Base-by-base conservation (phyloP, 2,113 vertebrate species). In the Trochalopteron elliotii region DNA sequence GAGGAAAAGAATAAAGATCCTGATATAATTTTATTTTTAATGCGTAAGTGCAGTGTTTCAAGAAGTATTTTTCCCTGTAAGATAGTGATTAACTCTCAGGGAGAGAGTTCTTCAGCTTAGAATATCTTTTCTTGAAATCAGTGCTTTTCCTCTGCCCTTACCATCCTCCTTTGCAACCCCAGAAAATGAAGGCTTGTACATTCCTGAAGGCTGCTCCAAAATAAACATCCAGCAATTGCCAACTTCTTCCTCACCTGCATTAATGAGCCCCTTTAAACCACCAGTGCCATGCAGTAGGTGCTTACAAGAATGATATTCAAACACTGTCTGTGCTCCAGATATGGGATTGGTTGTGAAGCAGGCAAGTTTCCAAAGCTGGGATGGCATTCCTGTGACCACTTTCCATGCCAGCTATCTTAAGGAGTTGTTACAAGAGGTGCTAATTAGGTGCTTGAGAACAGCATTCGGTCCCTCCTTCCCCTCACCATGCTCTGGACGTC, bases 351-450 rank as follows among this genome's bases (percentile, higher is more conserved):
- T 22, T 74, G 55, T 56, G 76, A 72, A 79, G 40, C 7, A 35
- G 85, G 45, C 31, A 74, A 57, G 56, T 21, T 81, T 77, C 68
- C 50, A 83, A 55, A 94, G 87, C 57, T n/a, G 53, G 52, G 56
- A 28, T 19, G 75, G 67, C 79, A 50, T 84, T 93, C 83, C 72
- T 57, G 10, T 80, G 49, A 13, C 27, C 61, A 25, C 40, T 40
- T 91, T 83, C 70, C 60, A 52, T 55, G 68, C 64, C 72, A 91
- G 49, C 28, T 67, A 30, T 74, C 82, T 94, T 39, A 87, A 93
- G 76, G 35, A 81, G 40, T 45, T 87, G 23, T 67, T 88, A 89
- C 30, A 74, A 56, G 83, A 87, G 37, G 47, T 31, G 56, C 40
- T 57, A 67, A 64, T 56, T 49, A 60, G 57, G 67, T 39, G 44